A percentile compares a stretch with the other conserved stretches of the same genome.
phyloP scores from a whole-genome alignment of 2,113 vertebrate species.

The Psittacus erithacus region DNA sequence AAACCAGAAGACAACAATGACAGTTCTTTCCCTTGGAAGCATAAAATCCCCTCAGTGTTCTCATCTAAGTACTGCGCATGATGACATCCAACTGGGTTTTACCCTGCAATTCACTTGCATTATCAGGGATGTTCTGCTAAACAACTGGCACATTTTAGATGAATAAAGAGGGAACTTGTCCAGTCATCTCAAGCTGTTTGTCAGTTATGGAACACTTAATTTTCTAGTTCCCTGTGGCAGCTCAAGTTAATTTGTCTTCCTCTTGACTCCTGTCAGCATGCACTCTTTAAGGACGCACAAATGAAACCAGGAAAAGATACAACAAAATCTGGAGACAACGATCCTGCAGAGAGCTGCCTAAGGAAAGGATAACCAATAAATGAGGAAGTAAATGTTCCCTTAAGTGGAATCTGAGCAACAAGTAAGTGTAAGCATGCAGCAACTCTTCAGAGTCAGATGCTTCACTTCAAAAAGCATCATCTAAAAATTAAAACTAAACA shows the following conservation, averaged over 20 bases:
- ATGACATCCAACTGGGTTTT: constrained; percentile 46
- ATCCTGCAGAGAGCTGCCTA: neutral
- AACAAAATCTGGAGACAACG: neutral
- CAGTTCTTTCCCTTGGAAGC: constrained; percentile 18
- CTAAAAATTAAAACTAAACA: neutral
- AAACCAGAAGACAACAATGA: constrained; percentile 28
- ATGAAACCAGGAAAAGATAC: neutral
- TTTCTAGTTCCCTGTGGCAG: constrained; percentile 52
- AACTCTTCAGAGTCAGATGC: neutral
- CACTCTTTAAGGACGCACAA: neutral
- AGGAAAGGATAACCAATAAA: neutral
- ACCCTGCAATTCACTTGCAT: neutral
- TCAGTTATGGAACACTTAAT: constrained; percentile 34
- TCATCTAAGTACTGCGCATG: constrained; percentile 24
- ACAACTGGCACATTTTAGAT: constrained; percentile 16
- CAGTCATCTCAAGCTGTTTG: constrained; percentile 38
- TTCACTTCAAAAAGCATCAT: neutral
- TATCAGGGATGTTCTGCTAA: constrained; percentile 27
- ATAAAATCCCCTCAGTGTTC: constrained; percentile 30
- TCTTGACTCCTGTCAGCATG: neutral
- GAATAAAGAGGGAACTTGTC: constrained; percentile 51
- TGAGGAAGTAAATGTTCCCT: constrained; percentile 16
- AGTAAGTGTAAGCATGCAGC: neutral
- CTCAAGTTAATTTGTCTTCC: constrained; percentile 31
- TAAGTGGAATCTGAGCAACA: neutral